A percentile compares a stretch with the other conserved stretches of the same genome.
phyloP scores from a whole-genome alignment of 2,888 invertebrate species.

The Agrotis exclamationis region DNA sequence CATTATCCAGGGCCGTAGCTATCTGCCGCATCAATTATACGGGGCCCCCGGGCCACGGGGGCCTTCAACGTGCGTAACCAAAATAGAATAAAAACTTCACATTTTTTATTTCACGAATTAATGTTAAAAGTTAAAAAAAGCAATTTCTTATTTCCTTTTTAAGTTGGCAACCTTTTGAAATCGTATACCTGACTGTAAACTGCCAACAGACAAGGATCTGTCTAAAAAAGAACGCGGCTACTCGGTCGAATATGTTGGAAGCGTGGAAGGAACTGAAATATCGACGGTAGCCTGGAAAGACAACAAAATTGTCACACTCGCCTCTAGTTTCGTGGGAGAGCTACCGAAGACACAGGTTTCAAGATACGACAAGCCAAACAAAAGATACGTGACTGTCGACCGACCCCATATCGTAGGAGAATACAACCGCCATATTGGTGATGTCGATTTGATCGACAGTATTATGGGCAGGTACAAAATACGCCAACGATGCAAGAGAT shows the following conservation, averaged over 20 bases:
- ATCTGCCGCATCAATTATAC: too few relatives aligned
- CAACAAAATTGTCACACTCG: slow-evolving; percentile 18
- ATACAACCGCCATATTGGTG: not conserved
- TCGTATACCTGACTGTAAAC: slow-evolving; percentile 19
- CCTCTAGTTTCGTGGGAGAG: slow-evolving; percentile 10
- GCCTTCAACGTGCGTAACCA: too few relatives aligned
- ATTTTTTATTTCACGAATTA: too few relatives aligned
- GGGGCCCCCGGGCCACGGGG: too few relatives aligned
- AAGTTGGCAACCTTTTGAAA: too few relatives aligned
- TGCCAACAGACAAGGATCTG: slow-evolving; percentile 21
- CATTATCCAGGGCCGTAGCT: too few relatives aligned
- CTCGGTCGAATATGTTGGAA: slow-evolving; percentile 4
- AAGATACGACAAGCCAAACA: slow-evolving; percentile 3
- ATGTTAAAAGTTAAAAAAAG: too few relatives aligned
- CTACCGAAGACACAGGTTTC: slow-evolving; percentile 5
- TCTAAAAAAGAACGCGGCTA: slow-evolving; percentile 14
- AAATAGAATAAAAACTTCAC: too few relatives aligned
- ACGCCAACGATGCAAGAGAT: slow-evolving; percentile 21
- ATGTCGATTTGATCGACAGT: slow-evolving; percentile 14
- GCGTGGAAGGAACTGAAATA: slow-evolving; percentile 4
- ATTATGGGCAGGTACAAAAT: slow-evolving; percentile 20
- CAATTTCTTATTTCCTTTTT: too few relatives aligned
- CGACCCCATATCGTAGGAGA: slow-evolving; percentile 14
- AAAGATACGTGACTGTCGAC: slow-evolving; percentile 8
- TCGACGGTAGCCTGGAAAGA: slow-evolving; percentile 16